phyloP scores from a whole-genome alignment of 23 tunicate genomes.

The Aplidium turbinatum region DNA sequence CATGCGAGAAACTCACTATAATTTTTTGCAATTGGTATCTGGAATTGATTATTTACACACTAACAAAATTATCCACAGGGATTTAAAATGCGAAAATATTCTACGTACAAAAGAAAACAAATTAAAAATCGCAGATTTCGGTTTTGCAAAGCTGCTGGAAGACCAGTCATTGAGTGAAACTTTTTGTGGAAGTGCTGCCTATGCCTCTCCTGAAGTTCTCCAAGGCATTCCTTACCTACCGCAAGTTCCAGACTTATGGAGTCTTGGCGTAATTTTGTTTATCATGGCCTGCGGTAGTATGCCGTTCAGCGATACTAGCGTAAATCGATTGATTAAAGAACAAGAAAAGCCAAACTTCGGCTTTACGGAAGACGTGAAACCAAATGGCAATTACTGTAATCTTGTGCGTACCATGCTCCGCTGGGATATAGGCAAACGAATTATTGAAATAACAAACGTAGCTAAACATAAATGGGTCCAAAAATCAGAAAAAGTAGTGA shows the following conservation, averaged over 20 bases:
- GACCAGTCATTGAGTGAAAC: conserved; percentile 33
- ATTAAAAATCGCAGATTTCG: conserved; percentile 71
- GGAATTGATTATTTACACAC: conserved; percentile 62
- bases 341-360: conserved; percentile 26
- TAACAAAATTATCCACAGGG: conserved; percentile 50
- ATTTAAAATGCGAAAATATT: conserved; percentile 74
- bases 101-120: conserved; percentile 26
- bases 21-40: conserved; percentile 41
- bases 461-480: no score
- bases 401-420: no score
- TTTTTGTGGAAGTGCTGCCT: conserved; percentile 83
- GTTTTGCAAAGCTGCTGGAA: conserved; percentile 45
- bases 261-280: conserved; percentile 74
- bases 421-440: no score
- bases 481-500: no score
- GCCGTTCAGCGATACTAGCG: conserved; percentile 70
- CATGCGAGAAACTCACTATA: conserved; percentile 44
- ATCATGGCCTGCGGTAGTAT: conserved; percentile 56
- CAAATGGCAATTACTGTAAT: conserved; percentile 21
- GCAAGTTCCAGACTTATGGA: conserved; percentile 54
- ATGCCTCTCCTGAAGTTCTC: conserved; percentile 76
- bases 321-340: conserved; percentile 32
- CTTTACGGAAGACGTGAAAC: conserved; percentile 30
- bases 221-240: conserved; percentile 65
- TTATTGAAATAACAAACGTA: no score